Base-by-base conservation (phyloP, 2,797 vertebrate species). In the Sorex maritimensis region DNA sequence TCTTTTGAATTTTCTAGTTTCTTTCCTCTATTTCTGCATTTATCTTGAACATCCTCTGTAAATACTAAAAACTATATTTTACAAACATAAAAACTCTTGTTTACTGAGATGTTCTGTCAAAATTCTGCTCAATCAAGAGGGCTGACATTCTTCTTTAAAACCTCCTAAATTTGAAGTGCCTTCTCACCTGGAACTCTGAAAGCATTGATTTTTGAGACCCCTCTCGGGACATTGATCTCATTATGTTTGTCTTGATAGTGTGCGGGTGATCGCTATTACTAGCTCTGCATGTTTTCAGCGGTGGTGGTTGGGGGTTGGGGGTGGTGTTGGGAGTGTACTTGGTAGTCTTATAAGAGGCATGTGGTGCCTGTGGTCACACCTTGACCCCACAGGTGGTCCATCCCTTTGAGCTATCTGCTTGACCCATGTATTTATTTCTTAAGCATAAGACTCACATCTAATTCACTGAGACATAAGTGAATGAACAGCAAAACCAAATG, bases 151-250 rank as follows among this genome's bases (percentile, higher is more conserved):
- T 92, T 28, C 28, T 52, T 46, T 80, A 44, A 74, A 21, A 8
- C 44, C 24, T 52, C 75, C 14, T 24, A 63, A 24, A 63, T 2
- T 52, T 52, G 49, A 52, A 63, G 4, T 63, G 4, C 6, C 61
- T 88, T 4, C 19, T 58, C 23, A 92, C 41, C 13, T 86, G 83
- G n/a, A 89, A 65, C 75, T 78, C 81, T 81, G 61, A 63, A 61
- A 87, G n/a, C 13, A 67, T 26, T 8, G 15, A 30, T 52, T 89
- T 71, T 30, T 52, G 21, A 81, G 55, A 68, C 21, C 82, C 49
- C 15, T 78, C 15, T 41, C 44, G 38, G 91, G 88, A 55, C 7
- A 34, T 72, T 49, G 63, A 30, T 71, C 12, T 92, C 58, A 34
- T 28, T 92, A 23, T 79, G 34, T 10, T 93, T 91, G 84, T 30